Base-by-base conservation (phyloP, 2,113 vertebrate species). In the Platichthys flesus region DNA sequence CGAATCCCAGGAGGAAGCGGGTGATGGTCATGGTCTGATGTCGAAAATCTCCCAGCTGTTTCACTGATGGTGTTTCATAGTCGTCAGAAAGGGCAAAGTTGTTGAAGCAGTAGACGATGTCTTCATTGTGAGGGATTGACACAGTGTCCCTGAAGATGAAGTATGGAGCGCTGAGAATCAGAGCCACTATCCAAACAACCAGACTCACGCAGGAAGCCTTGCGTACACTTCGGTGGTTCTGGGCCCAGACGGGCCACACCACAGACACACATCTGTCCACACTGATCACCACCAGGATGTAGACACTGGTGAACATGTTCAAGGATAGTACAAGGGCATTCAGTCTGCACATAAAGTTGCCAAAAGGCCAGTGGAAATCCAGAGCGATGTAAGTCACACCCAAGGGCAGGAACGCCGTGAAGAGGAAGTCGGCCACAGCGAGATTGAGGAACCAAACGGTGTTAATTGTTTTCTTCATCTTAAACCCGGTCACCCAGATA, bases 401-500 rank as follows among this genome's bases (percentile, higher is more conserved):
- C 24, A 97, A 87, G 0, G 96, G 96, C 18, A 97, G 84, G 67
- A 94, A 95, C 0, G 91, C 89, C 0, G 91, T 94, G 82, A 97
- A 96, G 31, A 94, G 92, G 67, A 97, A 95, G 89, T 97, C 95
- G 0, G 96, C 96, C 20, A 96, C 72, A 2, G 95, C 95, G 6
- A 97, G 86, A 85, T 96, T 96, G 78, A 96, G 92, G 75, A 95
- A 96, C 91, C 93, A 95, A 40, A 96, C 73, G 0, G 93, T 96
- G 85, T 95, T 96, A 3, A 96, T 95, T 0, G 95, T 96, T 86
- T 88, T 94, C 71, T 94, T 91, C 96, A 97, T 97, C 72, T 92
- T 93, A 86, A 96, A 97, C 13, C 96, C 96, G 0, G 91, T 90
- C 59, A 97, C 95, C 96, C 96, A 96, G 85, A 97, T 96, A 49